Base-by-base conservation (phyloP, 2,797 vertebrate genomes). In the Sebastes oblongus region DNA sequence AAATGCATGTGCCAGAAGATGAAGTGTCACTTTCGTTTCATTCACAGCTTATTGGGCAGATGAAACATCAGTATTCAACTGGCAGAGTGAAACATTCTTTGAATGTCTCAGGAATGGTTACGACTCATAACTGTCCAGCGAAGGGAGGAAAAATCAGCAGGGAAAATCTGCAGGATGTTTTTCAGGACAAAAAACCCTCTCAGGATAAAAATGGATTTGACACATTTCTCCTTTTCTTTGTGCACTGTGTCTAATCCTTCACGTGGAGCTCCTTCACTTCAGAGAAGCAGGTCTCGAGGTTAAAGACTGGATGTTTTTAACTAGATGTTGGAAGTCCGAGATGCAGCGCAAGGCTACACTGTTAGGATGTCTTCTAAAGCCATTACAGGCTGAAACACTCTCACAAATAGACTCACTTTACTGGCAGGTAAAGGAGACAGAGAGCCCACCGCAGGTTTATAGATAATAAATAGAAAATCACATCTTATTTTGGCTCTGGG, bases 221-320 rank as follows among this genome's bases (percentile, higher is more conserved):
- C 6, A 39, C 36, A 34, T 68, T 64, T 68, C 12, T 42, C 30
- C 20, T 71, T 20, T 32, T 39, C 20, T 67, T 22, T 73, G 16
- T 54, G 30, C 12, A 2, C 52, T 29, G 29, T 69, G 7, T 62
- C 62, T 46, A 18, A 50, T 77, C 29, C 39, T 8, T 13, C 58
- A 64, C 55, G 39, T 71, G 14, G 18, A 50, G 56, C 24, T 50
- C 1, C 6, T 54, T 71, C 67, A 7, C 66, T 66, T 75, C 20
- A 50, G 42, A 67, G 64, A 30, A 60, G 52, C 36, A 32, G 62
- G 74, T 78, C 61, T 22, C 8, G 2, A 58, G 81, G 80, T 87
- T 85, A 86, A 87, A 85, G 70, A 72, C 73, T 30, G 77, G 67
- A 75, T 83, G 76, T 70, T 88, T 87, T 77, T 79, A 66, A 89